Base-by-base conservation (phyloP, 2,113 vertebrate genomes). In the Actenoides hombroni region DNA sequence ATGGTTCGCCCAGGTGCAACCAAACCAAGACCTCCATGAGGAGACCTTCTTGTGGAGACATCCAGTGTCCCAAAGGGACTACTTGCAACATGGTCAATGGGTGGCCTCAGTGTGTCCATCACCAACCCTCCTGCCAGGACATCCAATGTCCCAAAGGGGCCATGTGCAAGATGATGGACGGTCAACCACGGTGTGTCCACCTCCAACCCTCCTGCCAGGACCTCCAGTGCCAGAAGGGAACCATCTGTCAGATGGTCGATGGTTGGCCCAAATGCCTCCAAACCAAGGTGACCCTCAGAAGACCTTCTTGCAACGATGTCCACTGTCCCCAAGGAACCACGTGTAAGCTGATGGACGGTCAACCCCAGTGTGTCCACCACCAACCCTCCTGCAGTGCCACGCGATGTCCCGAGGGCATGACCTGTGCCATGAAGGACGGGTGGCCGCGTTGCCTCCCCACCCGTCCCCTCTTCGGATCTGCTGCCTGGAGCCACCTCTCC, bases 121-220 rank as follows among this genome's bases (percentile, higher is more conserved):
- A 5, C 4, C 54, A 0, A 1, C 53, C 65, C 0, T 59, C 42
- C 5, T 67, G 39, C 14, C 1, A 3, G 0, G 44, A 71, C 1
- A 0, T 65, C 13, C 37, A 35, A 0, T 81, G 78, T 67, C 26
- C 57, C 7, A 19, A 35, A 29, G 57, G 57, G 20, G 23, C 59
- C 59, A 24, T 7, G 7, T 60, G 59, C n/a, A 37, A 24, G 21
- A 60, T 37, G 59, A 3, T 24, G 7, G 21, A 60, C 9, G 59
- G n/a, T 4, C 9, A 8, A 8, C 59, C 59, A 6, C 59, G 9
- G 13, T 61, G 60, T 61, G 59, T 61, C 59, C 59, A 40, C 5
- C 39, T 1, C 2, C n/a, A 0, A 0, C n/a, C 61, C 2, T 42
- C 48, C 9, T 81, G 78, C 16, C 18, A 3, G 4, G 40, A 81